Evolutionary conservation across 2,888 invertebrate genomes (phyloP).

Genomic region (Rutpela maculata): DNA sequence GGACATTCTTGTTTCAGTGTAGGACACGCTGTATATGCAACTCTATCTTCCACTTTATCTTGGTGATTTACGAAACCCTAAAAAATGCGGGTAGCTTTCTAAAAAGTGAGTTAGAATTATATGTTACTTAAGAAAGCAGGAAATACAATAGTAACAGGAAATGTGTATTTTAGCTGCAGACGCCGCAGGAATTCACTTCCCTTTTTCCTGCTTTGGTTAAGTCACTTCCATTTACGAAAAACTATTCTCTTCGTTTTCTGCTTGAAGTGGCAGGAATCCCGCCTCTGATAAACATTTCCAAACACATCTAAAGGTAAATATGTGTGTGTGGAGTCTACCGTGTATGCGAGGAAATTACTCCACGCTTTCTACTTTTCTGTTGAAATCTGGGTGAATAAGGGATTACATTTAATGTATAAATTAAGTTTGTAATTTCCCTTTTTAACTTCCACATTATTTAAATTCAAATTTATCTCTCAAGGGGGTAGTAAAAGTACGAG

Average conservation of each 20-base stretch:
- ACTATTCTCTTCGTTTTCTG: conserved; percentile 50
- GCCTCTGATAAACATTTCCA: conserved; percentile 27
- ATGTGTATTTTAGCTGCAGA: conserved; percentile 64
- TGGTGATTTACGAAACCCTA: conserved; percentile 3
- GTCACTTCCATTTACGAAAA: conserved; percentile 46
- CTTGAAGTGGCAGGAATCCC: conserved; percentile 42
- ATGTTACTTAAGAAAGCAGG: conserved; percentile 55
- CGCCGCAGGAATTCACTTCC: conserved; percentile 63
- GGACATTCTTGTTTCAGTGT: no score
- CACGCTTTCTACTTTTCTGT: conserved; percentile 4
- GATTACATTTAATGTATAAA: conserved; percentile 18
- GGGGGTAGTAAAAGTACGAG: neutral
- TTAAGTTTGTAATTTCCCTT: conserved; percentile 17
- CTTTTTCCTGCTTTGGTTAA: conserved; percentile 60
- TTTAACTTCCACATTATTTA: conserved; percentile 12
- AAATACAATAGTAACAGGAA: conserved; percentile 63
- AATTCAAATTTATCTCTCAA: conserved; percentile 16
- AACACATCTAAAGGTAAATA: conserved; percentile 42
- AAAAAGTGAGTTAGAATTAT: conserved; percentile 16
- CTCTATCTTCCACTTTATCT: conserved; percentile 7
- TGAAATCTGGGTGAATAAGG: neutral
- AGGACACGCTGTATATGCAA: neutral
- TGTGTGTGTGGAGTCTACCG: conserved; percentile 7
- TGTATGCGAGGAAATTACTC: conserved; percentile 10
- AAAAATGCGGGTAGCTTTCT: neutral